Conservation (phyloP, 2,888 invertebrate species). For the Catocala fraxini region DNA sequence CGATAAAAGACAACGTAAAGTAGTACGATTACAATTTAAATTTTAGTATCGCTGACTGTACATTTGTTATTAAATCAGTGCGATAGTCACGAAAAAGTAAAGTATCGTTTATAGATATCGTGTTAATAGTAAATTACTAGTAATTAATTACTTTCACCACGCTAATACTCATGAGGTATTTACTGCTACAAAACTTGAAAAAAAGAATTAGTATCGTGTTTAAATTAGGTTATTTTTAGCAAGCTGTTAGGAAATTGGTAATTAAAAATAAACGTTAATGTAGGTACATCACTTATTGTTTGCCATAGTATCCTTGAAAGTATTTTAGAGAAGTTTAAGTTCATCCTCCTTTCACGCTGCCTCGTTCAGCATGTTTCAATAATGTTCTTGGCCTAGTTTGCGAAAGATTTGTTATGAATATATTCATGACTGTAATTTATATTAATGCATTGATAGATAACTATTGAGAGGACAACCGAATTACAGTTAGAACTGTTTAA, state of each 20-base stretch:
- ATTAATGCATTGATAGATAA: conserved; percentile 17
- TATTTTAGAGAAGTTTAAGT: conserved; percentile 41
- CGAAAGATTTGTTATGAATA: conserved; percentile 40
- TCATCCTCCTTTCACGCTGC: conserved; percentile 60
- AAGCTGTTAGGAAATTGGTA: conserved; percentile 2
- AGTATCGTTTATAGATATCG: conserved; percentile 36
- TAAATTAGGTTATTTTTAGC: neutral
- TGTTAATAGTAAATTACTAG: conserved; percentile 34
- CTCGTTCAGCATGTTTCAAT: conserved; percentile 46
- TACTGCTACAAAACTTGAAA: conserved; percentile 18
- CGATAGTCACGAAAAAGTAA: conserved; percentile 30
- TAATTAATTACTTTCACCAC: conserved; percentile 46
- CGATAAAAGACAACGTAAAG: conserved; percentile 9
- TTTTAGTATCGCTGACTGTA: neutral
- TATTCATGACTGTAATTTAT: conserved; percentile 33
- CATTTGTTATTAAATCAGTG: neutral
- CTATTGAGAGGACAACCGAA: neutral
- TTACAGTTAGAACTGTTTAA: neutral
- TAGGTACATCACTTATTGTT: conserved; percentile 31
- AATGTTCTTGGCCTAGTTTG: conserved; percentile 68
- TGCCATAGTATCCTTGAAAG: conserved; percentile 42
- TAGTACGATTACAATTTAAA: neutral
- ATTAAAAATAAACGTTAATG: conserved; percentile 20
- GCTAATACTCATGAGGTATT: conserved; percentile 25
- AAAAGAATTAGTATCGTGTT: neutral